Percentiles rank a stretch among this genome's conserved stretches.
Evolutionary conservation across 2,888 invertebrate species (phyloP).

Genomic region (Gibbula magus): DNA sequence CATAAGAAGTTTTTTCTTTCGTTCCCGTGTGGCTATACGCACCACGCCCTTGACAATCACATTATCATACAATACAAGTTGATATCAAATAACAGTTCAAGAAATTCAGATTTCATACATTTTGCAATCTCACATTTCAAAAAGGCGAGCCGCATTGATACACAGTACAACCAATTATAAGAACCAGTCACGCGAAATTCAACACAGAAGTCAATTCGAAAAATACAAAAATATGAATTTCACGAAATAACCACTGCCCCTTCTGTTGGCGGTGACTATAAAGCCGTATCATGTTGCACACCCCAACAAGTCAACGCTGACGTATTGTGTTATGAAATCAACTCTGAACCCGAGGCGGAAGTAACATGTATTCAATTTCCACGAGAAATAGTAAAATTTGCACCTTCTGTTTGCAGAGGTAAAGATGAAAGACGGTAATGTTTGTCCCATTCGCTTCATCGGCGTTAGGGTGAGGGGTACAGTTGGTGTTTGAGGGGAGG

Average conservation of each 20-base stretch:
- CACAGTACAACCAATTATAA: too few species aligned
- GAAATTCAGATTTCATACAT: too few species aligned
- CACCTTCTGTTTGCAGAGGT: constrained; percentile 16
- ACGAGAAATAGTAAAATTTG: constrained; percentile 17
- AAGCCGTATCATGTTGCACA: not conserved
- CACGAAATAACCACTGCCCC: not conserved
- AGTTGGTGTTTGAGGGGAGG: not conserved
- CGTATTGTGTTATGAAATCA: constrained; percentile 21
- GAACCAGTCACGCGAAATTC: too few species aligned
- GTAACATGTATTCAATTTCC: not conserved
- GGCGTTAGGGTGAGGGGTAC: not conserved
- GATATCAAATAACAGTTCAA: too few species aligned
- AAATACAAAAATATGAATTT: not conserved
- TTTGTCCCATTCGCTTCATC: not conserved
- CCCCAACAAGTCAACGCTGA: not conserved
- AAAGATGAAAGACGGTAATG: not conserved
- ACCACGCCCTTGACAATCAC: too few species aligned
- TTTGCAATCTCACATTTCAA: too few species aligned
- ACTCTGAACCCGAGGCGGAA: not conserved
- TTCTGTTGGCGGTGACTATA: constrained; percentile 13
- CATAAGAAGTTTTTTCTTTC: too few species aligned
- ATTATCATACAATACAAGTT: too few species aligned
- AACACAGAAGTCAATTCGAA: not conserved
- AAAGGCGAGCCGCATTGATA: too few species aligned
- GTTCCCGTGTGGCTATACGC: too few species aligned